Evolutionary conservation across 1,140 invertebrate species (phyloP), one percentile per base, ranked within the genome.

Genomic region (Eueides isabella): DNA sequence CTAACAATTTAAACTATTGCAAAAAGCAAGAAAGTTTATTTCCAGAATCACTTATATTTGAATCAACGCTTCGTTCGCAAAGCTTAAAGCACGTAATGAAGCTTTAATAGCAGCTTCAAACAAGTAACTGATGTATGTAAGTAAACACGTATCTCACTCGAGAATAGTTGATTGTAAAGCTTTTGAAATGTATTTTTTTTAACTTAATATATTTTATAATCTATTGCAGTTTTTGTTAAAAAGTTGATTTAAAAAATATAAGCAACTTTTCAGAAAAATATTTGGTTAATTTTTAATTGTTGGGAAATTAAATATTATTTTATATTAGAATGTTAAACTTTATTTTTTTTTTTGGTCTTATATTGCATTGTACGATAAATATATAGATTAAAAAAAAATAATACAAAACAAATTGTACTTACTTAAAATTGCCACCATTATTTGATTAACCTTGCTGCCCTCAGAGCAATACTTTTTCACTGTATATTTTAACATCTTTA

Each of bases 401-500:
- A n/a, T 19, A 61, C 61, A 30, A 64, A 68, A 41, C 65, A 66
- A 30, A 28, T 26, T 12, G 19, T 68, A 89, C 90, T 89, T 76
- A 92, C 90, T 90, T 41, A 92, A 77, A 68, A 78, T 29, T 19
- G 88, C 81, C 55, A 89, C 80, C 28, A 92, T 19, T 55, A 92
- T 77, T 81, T 90, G 90, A 71, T 92, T 83, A 48, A 92, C 66
- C 72, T 89, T 92, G 67, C 90, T 90, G 66, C 88, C 90, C 73
- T 92, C 85, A 2, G 87, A 84, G 80, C 80, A 92, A 85, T 92
- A 92, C 75, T 89, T 90, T 83, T 90, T 92, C 82, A 90, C 89
- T 69, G 86, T 90, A 63, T 90, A 87, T 72, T 92, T 89, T 41
- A 92, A 86, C 90, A 92, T 92, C 85, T 83, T 88, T 61, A 38